Conservation (phyloP, 2,797 vertebrate genomes). For the Malurus leucopterus region DNA sequence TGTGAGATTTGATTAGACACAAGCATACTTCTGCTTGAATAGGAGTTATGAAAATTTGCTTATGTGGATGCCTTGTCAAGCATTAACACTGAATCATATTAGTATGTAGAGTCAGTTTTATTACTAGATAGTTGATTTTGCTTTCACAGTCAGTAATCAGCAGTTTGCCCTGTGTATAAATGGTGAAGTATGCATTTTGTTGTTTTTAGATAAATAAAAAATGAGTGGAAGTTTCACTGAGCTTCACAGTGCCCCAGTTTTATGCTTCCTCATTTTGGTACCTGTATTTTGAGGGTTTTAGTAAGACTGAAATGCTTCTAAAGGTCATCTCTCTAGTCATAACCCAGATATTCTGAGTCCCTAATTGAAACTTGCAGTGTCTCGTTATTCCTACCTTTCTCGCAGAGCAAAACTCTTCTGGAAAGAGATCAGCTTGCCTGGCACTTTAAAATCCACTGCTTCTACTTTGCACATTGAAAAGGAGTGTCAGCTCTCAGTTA, state of each 20-base stretch:
- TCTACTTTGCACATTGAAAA: conserved; percentile 45
- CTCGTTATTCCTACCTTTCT: not conserved
- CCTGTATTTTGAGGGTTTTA: not conserved
- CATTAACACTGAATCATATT: not conserved
- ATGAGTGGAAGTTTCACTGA: not conserved
- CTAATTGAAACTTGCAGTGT: not conserved
- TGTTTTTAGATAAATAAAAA: not conserved
- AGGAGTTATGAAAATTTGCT: not conserved
- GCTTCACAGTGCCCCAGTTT: not conserved
- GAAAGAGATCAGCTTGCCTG: conserved; percentile 26
- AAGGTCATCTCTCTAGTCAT: not conserved
- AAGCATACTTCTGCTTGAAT: not conserved
- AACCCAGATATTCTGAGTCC: not conserved
- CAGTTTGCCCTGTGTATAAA: not conserved
- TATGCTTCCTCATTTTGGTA: not conserved
- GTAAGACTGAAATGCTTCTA: not conserved
- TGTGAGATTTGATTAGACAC: not conserved
- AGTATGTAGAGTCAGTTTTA: not conserved
- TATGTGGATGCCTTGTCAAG: not conserved
- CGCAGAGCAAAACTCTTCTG: not conserved
- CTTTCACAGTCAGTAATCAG: not conserved
- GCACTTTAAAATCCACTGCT: conserved; percentile 40
- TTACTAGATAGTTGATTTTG: not conserved
- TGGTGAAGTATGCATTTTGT: not conserved
- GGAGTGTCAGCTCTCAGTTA: conserved; percentile 64